These are phyloP conservation scores for Chitala chitala DNA, from an alignment of 2,113 vertebrate genomes.

Conservation along the genomic window DNA sequence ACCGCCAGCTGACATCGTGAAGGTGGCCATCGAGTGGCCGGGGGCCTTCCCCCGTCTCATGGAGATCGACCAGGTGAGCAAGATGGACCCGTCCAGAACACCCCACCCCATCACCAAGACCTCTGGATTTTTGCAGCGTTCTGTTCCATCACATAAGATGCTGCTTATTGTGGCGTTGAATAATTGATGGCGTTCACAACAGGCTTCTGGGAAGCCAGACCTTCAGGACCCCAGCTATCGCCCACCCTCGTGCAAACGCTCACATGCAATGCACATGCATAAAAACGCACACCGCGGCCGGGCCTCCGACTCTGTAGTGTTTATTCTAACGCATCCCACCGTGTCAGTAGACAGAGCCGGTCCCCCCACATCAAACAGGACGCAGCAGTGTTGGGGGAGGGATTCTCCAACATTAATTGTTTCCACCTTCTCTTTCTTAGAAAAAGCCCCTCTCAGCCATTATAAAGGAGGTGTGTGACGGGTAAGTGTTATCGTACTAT, in stretches of 20 bases:
- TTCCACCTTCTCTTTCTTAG: constrained; percentile 55
- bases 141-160: too few relatives aligned
- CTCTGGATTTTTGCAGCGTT: not conserved
- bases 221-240: not conserved
- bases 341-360: too few relatives aligned
- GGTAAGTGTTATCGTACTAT: too few relatives aligned
- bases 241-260: too few relatives aligned
- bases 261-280: too few relatives aligned
- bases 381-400: not conserved
- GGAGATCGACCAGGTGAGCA: constrained; percentile 94
- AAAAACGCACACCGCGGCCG: too few relatives aligned
- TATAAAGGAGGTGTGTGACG: constrained; percentile 97
- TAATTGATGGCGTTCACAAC: not conserved
- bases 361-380: too few relatives aligned
- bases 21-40: constrained; percentile 97
- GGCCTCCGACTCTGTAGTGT: too few relatives aligned
- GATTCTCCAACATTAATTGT: constrained; percentile 13
- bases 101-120: not conserved
- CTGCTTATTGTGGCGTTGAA: not conserved
- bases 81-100: not conserved
- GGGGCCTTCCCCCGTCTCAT: constrained; percentile 92
- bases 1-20: constrained; percentile 89
- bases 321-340: too few relatives aligned
- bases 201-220: not conserved
- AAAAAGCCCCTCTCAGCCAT: constrained; percentile 95